Evolutionary conservation across 2,888 invertebrate species (phyloP).

Genomic region (Ryuthela nishihirai): DNA sequence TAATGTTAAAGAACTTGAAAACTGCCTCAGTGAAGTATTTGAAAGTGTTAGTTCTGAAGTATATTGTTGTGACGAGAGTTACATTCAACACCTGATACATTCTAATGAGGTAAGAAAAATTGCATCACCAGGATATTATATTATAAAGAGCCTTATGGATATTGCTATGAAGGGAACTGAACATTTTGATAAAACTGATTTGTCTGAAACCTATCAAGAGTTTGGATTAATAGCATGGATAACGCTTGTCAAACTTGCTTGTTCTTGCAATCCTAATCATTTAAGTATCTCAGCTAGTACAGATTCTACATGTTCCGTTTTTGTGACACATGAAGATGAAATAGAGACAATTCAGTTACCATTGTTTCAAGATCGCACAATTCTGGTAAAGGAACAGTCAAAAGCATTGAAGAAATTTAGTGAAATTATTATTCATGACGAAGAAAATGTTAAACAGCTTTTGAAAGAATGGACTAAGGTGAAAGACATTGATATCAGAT

Average conservation of each 20-base stretch:
- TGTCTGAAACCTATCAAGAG: constrained; percentile 5
- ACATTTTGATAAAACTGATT: no score
- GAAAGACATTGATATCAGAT: constrained; percentile 13
- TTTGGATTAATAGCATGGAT: constrained; percentile 21
- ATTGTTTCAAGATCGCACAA: constrained; percentile 5
- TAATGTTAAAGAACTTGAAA: constrained; percentile 1
- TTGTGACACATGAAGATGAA: constrained; percentile 10
- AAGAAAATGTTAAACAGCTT: constrained; percentile 3
- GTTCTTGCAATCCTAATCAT: constrained; percentile 26
- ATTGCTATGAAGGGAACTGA: neutral
- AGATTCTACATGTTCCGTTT: neutral
- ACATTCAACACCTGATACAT: constrained; percentile 2
- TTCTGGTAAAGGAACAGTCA: neutral
- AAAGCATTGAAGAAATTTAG: constrained; percentile 20
- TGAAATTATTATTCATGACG: neutral
- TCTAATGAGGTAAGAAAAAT: constrained; percentile 3
- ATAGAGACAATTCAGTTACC: constrained; percentile 11
- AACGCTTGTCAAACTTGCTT: constrained; percentile 27
- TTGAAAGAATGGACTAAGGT: constrained; percentile 8
- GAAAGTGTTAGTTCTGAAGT: neutral
- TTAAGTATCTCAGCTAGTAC: constrained; percentile 4
- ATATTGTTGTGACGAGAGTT: neutral
- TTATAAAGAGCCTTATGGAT: constrained; percentile 14
- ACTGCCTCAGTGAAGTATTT: constrained; percentile 6
- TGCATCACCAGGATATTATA: constrained; percentile 12